These are phyloP conservation scores for Numenius phaeopus DNA, from an alignment of 2,797 vertebrate genomes.

Conservation along the genomic window DNA sequence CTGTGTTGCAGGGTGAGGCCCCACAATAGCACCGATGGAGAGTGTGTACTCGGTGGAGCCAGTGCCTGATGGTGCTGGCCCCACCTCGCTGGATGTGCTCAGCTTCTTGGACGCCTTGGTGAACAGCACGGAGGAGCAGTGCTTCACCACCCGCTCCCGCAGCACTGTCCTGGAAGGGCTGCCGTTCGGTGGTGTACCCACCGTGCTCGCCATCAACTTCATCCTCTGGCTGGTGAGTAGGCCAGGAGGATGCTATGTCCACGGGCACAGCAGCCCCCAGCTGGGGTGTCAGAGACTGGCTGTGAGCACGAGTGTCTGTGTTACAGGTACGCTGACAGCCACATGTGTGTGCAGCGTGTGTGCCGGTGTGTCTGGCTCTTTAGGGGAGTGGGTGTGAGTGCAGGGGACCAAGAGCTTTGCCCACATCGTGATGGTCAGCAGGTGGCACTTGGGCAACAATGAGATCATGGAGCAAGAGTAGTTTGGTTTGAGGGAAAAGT, in stretches of 20 bases:
- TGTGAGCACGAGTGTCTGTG: neutral
- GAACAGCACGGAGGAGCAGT: conserved; percentile 86
- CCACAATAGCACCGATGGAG: neutral
- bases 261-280: accelerated
- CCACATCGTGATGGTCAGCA: neutral
- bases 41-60: conserved; percentile 35
- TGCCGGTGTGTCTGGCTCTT: accelerated
- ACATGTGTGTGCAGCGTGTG: accelerated
- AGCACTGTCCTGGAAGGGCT: conserved; percentile 94
- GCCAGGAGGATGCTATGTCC: neutral
- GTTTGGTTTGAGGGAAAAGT: neutral
- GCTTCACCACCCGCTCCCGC: conserved; percentile 87
- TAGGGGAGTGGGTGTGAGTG: neutral
- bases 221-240: conserved; percentile 90
- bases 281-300: neutral
- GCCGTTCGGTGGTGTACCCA: conserved; percentile 93
- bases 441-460: neutral
- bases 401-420: neutral
- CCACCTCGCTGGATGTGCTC: conserved; percentile 63
- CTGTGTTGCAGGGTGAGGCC: neutral
- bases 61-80: conserved; percentile 29
- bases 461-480: neutral
- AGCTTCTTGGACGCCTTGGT: conserved; percentile 54
- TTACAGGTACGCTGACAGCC: accelerated
- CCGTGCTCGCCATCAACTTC: conserved; percentile 91